A percentile compares a stretch with the other conserved stretches of the same genome.
Evolutionary conservation across 2,888 invertebrate genomes (phyloP).

Genomic region (Amblyjoppa proteus): DNA sequence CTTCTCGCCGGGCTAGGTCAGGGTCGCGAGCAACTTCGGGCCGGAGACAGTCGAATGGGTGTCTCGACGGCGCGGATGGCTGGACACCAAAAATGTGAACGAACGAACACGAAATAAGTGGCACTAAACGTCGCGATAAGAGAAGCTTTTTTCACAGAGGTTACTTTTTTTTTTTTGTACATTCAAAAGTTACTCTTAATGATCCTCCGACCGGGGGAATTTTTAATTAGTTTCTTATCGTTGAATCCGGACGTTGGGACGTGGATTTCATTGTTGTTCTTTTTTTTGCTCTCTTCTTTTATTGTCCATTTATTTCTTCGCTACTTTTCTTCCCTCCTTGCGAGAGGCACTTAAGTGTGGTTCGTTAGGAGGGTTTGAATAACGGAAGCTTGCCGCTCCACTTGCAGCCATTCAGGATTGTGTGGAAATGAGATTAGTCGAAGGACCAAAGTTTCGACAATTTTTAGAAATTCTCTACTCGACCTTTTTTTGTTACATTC

Average conservation of each 20-base stretch:
- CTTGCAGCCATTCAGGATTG: conserved; percentile 16
- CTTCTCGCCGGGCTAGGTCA: neutral
- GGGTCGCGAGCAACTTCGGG: conserved; percentile 4
- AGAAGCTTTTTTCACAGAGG: conserved; percentile 30
- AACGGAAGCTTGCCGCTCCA: neutral
- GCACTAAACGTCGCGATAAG: conserved; percentile 22
- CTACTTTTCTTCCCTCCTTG: conserved; percentile 43
- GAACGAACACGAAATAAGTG: conserved; percentile 7
- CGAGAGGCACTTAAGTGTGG: conserved; percentile 30
- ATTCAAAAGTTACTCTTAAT: conserved; percentile 35
- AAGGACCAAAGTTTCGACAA: neutral
- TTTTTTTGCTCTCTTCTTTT: neutral
- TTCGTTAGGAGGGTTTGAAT: conserved; percentile 31
- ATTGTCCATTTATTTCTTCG: conserved; percentile 15
- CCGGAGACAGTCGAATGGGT: conserved; percentile 1
- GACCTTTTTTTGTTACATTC: conserved; percentile 1
- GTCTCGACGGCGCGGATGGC: conserved; percentile 2
- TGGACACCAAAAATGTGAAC: neutral
- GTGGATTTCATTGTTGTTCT: conserved; percentile 18
- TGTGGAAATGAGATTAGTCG: conserved; percentile 28
- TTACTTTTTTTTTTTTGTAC: conserved; percentile 1
- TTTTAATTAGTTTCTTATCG: conserved; percentile 66
- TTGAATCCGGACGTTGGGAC: conserved; percentile 36
- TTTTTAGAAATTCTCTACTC: conserved; percentile 5
- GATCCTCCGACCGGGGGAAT: conserved; percentile 35